Base-by-base conservation (phyloP, 2,888 invertebrate species). In the Polia nebulosa region DNA sequence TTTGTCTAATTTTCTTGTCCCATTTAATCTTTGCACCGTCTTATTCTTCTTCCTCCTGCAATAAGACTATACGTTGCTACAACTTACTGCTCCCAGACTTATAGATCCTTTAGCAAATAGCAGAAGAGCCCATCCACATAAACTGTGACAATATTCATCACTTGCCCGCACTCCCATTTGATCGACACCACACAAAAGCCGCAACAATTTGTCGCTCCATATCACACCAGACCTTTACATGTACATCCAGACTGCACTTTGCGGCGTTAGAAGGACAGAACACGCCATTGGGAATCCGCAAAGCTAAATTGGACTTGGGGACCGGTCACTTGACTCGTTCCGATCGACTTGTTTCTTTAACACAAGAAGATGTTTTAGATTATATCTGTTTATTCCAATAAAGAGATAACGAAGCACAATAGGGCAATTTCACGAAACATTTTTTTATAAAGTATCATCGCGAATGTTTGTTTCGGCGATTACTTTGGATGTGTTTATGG, bases 281-380 rank as follows among this genome's bases (percentile, higher is more conserved):
- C 86, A 82, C 83, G 83, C 88, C 81, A 89, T 82, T 82, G 82
- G 83, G 88, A 85, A 85, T 85, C 88, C 86, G 83, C 85, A 88
- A 80, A 84, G 83, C 88, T 87, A 90, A 91, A 91, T 92, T 90
- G 90, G 88, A 89, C 87, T 85, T 81, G 80, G 87, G 87, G 83
- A 85, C 80, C 79, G 85, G 82, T 88, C 87, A 88, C 86, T 88
- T 80, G 80, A 82, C 81, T 76, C 82, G 81, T 82, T 84, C 86
- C 87, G 64, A 86, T 80, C 85, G 79, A 85, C 83, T 87, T 86
- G 85, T 85, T 87, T 84, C 87, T 84, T 83, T 83, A 74, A 41
- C 64, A 53, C 80, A 74, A 80, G 70, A 74, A 83, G 72, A 81
- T 80, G 76, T 76, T 77, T 82, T 69, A 77, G 72, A 75, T 80